Conservation (phyloP, 2,113 vertebrate genomes). For the Cervus canadensis region DNA sequence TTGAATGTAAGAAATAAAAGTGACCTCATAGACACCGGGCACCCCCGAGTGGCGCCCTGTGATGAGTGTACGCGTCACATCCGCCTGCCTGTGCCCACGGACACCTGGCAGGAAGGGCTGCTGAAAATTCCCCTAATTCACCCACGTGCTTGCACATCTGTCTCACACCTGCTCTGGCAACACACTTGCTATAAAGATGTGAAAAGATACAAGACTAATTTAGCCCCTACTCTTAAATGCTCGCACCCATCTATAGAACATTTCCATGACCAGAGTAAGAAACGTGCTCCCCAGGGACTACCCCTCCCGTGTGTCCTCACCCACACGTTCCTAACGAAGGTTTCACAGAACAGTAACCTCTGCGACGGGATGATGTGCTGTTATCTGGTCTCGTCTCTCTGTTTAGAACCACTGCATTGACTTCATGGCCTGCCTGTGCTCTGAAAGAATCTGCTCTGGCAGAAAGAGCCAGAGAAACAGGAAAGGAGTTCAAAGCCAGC, state of each 20-base stretch:
- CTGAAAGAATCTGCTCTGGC: not conserved
- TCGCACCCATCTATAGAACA: not conserved
- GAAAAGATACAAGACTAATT: not conserved
- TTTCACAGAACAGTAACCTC: not conserved
- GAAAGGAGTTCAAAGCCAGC: not conserved
- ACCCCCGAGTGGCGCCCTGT: not conserved
- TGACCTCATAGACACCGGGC: not conserved
- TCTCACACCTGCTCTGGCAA: not conserved
- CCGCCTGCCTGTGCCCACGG: accelerated
- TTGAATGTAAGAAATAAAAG: slow-evolving; percentile 24
- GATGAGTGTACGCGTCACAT: accelerated
- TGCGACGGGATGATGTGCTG: accelerated
- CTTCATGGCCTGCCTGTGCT: not conserved
- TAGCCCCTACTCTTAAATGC: not conserved
- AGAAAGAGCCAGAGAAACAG: not conserved
- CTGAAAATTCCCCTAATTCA: not conserved
- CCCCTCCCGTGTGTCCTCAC: not conserved
- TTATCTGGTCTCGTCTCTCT: not conserved
- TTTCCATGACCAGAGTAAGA: not conserved
- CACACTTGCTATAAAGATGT: not conserved
- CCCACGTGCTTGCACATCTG: not conserved
- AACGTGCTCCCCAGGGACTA: not conserved
- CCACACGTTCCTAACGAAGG: not conserved
- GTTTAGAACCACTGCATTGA: not conserved
- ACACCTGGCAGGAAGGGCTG: not conserved